These are phyloP conservation scores for Hoplodrina blanda DNA, from an alignment of 2,888 invertebrate species.

Conservation along the genomic window DNA sequence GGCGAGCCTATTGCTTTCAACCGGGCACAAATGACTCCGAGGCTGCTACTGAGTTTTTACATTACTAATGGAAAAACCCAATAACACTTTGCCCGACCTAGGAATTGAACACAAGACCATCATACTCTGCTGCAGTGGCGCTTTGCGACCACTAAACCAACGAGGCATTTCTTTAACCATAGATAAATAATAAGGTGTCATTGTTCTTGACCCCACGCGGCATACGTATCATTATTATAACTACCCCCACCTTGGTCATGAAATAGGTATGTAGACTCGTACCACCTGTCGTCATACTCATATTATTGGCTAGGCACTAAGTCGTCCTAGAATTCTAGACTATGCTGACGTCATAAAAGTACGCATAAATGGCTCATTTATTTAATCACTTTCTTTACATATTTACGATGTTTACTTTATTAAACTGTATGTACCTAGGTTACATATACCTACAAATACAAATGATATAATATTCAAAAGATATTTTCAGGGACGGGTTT, in stretches of 20 bases:
- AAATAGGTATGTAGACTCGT: not conserved
- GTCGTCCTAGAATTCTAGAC: not conserved
- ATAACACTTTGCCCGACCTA: no score
- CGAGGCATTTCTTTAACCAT: no score
- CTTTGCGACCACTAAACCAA: no score
- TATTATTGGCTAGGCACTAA: not conserved
- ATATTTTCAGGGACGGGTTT: no score
- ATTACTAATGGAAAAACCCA: no score
- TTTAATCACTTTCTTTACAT: not conserved
- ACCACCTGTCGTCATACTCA: constrained; percentile 24
- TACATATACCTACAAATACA: no score
- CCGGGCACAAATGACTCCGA: no score
- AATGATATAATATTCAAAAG: no score
- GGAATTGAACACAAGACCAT: no score
- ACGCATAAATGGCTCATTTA: not conserved
- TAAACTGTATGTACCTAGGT: not conserved
- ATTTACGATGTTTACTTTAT: not conserved
- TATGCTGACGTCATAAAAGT: constrained; percentile 18
- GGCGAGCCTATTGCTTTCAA: no score
- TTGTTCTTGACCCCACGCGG: constrained; percentile 3
- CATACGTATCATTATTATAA: not conserved
- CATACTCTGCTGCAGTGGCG: no score
- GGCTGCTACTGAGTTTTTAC: no score
- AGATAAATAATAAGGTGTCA: not conserved
- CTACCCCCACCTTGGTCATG: constrained; percentile 1